Evolutionary conservation across 2,113 vertebrate species (phyloP).

Genomic region (Empidonax alnorum): DNA sequence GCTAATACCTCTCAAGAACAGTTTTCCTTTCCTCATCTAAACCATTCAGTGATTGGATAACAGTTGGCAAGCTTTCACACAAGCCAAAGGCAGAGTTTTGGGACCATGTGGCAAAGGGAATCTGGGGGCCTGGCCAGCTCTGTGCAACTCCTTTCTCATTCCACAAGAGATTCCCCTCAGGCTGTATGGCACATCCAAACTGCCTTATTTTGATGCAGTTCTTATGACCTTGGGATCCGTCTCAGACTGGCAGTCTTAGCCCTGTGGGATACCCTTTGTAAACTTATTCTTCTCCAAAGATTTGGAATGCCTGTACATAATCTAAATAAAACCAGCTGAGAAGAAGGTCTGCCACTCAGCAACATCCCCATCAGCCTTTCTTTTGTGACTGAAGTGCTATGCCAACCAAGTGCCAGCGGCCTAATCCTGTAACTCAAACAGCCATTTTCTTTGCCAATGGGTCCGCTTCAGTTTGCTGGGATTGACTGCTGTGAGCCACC

Average conservation of each 20-base stretch:
- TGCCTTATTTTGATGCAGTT: neutral
- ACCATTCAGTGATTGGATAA: neutral
- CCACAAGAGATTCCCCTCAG: neutral
- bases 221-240: neutral
- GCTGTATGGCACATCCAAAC: neutral
- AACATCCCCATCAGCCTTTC: neutral
- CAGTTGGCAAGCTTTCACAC: neutral
- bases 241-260: neutral
- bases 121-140: neutral
- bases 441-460: rapidly evolving
- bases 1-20: neutral
- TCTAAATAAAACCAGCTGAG: neutral
- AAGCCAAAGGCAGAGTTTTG: neutral
- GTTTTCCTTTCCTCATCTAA: neutral
- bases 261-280: neutral
- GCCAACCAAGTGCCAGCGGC: neutral
- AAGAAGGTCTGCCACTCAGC: neutral
- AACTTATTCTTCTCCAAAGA: neutral
- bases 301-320: neutral
- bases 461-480: neutral
- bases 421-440: neutral
- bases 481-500: neutral
- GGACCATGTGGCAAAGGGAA: neutral
- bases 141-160: neutral
- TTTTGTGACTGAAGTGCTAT: neutral